Evolutionary conservation across 2,888 invertebrate species (phyloP).

Genomic region (Hypselothyrea guttata): DNA sequence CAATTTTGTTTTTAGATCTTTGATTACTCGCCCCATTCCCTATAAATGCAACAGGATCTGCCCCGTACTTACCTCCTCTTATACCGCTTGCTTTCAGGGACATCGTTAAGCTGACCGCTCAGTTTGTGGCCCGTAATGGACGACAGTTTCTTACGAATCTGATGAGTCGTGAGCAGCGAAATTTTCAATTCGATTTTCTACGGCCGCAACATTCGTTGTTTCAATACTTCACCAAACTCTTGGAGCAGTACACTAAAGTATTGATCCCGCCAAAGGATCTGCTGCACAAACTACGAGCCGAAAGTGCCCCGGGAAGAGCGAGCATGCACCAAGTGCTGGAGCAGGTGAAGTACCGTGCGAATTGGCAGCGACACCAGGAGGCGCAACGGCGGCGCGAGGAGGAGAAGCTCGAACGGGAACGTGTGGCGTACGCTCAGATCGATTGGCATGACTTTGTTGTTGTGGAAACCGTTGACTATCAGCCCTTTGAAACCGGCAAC

Average conservation of each 20-base stretch:
- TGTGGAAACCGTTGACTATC: constrained; percentile 99
- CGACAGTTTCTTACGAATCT: constrained; percentile 98
- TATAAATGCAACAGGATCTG: too few species aligned
- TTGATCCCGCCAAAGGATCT: constrained; percentile 97
- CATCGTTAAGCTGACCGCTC: constrained; percentile 98
- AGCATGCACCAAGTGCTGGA: constrained; percentile 87
- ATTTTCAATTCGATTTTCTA: constrained; percentile 99
- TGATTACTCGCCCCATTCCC: too few species aligned
- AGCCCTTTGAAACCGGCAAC: constrained; percentile 96
- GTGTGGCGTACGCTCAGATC: constrained; percentile 97
- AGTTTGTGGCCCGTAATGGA: constrained; percentile 99
- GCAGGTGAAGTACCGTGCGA: constrained; percentile 96
- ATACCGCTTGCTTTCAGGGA: constrained; percentile 85
- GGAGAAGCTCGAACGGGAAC: constrained; percentile 96
- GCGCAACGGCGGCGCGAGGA: constrained; percentile 96
- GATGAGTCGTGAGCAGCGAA: constrained; percentile 98
- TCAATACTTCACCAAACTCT: constrained; percentile 97
- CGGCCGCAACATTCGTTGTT: constrained; percentile 99
- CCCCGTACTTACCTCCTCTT: too few species aligned
- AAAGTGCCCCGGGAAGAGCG: constrained; percentile 86
- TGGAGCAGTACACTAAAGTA: constrained; percentile 99
- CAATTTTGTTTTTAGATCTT: too few species aligned
- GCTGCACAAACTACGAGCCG: constrained; percentile 89
- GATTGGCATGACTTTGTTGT: constrained; percentile 99
- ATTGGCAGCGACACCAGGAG: constrained; percentile 98